phyloP scores from a whole-genome alignment of 2,113 vertebrate genomes.

The Rhineura floridana region DNA sequence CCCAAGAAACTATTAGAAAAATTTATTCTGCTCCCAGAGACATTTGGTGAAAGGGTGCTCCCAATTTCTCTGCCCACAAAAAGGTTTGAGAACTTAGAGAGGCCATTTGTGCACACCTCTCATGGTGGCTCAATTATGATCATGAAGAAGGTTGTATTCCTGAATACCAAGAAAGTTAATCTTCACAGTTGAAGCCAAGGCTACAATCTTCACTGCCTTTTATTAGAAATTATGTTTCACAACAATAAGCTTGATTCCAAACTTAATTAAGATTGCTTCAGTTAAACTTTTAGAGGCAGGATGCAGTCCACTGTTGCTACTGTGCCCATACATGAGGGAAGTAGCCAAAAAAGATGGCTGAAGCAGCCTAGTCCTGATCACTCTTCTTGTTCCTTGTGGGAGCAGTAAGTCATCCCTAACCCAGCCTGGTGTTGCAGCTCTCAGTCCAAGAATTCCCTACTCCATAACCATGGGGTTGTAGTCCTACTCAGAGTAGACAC shows the following conservation, averaged over 20 bases:
- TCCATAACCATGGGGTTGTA: neutral
- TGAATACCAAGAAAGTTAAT: neutral
- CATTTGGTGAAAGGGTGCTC: too few species aligned
- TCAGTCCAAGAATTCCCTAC: neutral
- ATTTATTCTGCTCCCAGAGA: too few species aligned
- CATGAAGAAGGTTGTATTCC: conserved; percentile 22
- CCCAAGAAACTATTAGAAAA: too few species aligned
- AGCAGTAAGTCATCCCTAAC: neutral
- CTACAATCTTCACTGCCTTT: neutral
- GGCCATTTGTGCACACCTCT: too few species aligned
- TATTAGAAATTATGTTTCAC: neutral
- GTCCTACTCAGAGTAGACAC: too few species aligned
- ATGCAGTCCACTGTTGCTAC: neutral
- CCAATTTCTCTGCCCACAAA: too few species aligned
- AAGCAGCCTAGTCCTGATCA: neutral
- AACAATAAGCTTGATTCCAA: neutral
- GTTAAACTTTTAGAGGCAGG: neutral
- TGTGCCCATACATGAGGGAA: neutral
- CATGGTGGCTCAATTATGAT: neutral
- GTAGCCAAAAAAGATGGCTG: neutral
- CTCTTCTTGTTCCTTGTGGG: neutral
- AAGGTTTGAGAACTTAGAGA: too few species aligned
- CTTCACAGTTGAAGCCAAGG: neutral
- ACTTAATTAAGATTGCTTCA: neutral
- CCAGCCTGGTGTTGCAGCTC: neutral